Evolutionary conservation across 2,113 vertebrate species (phyloP), one percentile per base, ranked within the genome.

Genomic region (Pseudopodoces humilis): DNA sequence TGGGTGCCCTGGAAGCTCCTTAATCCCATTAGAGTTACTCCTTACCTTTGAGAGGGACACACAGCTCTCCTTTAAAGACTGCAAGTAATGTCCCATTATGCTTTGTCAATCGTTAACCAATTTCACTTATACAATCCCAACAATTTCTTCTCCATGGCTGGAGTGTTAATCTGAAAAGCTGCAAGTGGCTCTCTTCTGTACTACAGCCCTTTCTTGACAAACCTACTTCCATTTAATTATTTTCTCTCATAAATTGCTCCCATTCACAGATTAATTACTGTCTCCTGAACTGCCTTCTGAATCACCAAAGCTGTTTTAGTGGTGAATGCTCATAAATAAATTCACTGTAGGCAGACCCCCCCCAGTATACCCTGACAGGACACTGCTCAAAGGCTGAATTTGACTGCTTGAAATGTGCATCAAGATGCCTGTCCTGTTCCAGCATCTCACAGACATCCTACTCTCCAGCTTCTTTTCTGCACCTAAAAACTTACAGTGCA

Each of bases 131-230:
- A 58, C 2, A 3, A 25, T 20, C 52, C 41, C 15, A 56, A 23
- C 22, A 30, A n/a, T 60, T 82, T 68, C 39, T 78, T 89, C 67
- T 91, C 49, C 9, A 1, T 21, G 19, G 19, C 41, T 28, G 58
- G 19, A 39, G 8, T 37, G 58, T 64, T 81, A 58, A 5, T 59
- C 39, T 78, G 78, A 84, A 82, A 75, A 81, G 12, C 24, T 50
- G 21, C 12, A 10, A 35, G 30, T 1, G 1, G 21, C 21, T 67
- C 20, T 70, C n/a, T 67, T 15, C 50, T 3, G 0, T 53, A 50
- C 23, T 16, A 35, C 37, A 63, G 71, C 47, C 46, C 30, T 80
- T 74, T 49, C 39, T 43, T 64, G 37, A 82, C 30, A 50, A 89
- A 39, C 8, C 31, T 68, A 30, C 16, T 47, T 79, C 33, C 2